These are phyloP conservation scores for Dryococelus australis DNA, from an alignment of 2,888 invertebrate genomes.

Conservation along the genomic window DNA sequence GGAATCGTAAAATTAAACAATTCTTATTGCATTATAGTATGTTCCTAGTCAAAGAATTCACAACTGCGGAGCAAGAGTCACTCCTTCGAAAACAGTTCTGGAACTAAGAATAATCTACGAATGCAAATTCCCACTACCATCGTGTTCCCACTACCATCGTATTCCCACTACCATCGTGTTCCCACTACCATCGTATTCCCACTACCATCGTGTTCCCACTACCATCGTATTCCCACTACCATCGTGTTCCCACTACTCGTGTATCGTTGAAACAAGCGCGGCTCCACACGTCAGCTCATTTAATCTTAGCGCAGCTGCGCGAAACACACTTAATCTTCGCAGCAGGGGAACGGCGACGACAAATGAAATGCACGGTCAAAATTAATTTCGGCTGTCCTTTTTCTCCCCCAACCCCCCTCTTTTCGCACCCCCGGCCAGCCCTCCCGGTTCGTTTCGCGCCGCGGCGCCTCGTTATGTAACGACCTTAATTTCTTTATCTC, in stretches of 20 bases:
- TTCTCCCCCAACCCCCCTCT: no score
- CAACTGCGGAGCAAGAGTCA: no score
- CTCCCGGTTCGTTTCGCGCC: background rate
- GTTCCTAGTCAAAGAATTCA: no score
- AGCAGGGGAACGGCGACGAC: background rate
- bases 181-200: no score
- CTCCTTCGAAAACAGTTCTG: no score
- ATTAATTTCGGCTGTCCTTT: background rate
- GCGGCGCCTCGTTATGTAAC: background rate
- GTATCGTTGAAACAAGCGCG: background rate
- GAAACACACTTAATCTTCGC: background rate
- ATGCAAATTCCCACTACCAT: background rate
- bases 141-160: background rate
- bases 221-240: no score
- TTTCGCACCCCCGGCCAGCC: no score
- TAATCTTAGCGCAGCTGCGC: background rate
- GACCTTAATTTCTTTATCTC: slow-evolving; percentile 1
- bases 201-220: background rate
- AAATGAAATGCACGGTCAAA: background rate
- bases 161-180: background rate
- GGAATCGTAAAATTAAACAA: no score
- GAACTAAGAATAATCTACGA: no score
- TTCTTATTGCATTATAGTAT: no score
- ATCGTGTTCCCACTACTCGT: background rate
- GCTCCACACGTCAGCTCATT: background rate